phyloP scores from a whole-genome alignment of 2,113 vertebrate species.

The Sorex araneus region DNA sequence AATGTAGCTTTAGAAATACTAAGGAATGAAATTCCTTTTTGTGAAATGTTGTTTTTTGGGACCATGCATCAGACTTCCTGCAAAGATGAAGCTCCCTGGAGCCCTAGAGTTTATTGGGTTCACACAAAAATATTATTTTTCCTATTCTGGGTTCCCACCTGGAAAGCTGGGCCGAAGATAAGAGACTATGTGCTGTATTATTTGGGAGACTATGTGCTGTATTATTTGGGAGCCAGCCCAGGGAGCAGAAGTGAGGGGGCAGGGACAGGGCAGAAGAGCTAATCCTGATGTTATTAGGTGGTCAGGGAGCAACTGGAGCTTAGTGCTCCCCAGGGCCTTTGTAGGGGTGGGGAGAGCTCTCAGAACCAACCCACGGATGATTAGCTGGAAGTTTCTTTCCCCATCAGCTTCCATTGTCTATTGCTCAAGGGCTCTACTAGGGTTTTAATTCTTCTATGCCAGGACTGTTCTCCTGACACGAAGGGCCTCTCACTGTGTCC shows the following conservation, averaged over 20 bases:
- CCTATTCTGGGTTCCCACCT: not conserved
- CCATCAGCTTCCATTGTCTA: not conserved
- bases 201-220: not conserved
- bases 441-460: not conserved
- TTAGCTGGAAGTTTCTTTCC: not conserved
- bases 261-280: not conserved
- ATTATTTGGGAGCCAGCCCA: not conserved
- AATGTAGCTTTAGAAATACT: constrained; percentile 9
- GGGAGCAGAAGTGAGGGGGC: not conserved
- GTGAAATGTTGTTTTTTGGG: not conserved
- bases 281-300: not conserved
- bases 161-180: constrained; percentile 17
- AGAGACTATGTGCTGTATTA: not conserved
- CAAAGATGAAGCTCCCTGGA: not conserved
- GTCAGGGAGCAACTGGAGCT: not conserved
- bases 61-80: not conserved
- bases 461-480: not conserved
- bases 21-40: not conserved
- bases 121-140: constrained; percentile 31
- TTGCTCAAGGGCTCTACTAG: not conserved
- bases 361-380: not conserved
- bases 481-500: not conserved
- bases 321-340: not conserved
- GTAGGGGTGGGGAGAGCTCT: not conserved
- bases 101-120: constrained; percentile 25